These are phyloP conservation scores for Rhea americana DNA, from an alignment of 2,113 vertebrate genomes.

Conservation along the genomic window DNA sequence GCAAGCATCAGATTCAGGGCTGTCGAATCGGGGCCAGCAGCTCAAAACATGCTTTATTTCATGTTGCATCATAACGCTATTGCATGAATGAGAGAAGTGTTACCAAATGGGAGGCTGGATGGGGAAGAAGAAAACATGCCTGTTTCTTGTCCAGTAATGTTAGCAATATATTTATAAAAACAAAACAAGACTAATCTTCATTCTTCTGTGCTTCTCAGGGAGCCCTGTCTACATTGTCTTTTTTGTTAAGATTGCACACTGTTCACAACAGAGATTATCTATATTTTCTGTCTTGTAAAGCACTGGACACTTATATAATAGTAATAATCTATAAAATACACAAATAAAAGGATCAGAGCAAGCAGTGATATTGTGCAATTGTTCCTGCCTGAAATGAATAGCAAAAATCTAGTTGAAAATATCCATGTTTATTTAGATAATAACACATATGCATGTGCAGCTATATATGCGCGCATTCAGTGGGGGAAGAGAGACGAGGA, in stretches of 20 bases:
- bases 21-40: slow-evolving; percentile 36
- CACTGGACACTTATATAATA: background rate
- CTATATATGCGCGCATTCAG: background rate
- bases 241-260: slow-evolving; percentile 21
- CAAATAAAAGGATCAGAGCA: slow-evolving; percentile 10
- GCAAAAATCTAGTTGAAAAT: background rate
- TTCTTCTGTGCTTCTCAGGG: slow-evolving; percentile 8
- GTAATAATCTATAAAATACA: slow-evolving; percentile 17
- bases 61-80: slow-evolving; percentile 5
- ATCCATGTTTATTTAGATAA: background rate
- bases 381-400: slow-evolving; percentile 22
- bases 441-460: background rate
- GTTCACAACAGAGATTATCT: slow-evolving; percentile 13
- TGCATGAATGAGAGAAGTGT: background rate
- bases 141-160: slow-evolving; percentile 27
- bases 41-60: slow-evolving; percentile 41
- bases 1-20: slow-evolving; percentile 5
- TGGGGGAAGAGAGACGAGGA: background rate
- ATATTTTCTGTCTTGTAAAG: slow-evolving; percentile 35
- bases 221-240: slow-evolving; percentile 12
- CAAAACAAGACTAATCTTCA: background rate
- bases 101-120: slow-evolving; percentile 10
- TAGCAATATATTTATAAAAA: slow-evolving; percentile 41
- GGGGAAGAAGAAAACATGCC: slow-evolving; percentile 1
- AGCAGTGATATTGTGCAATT: background rate